Evolutionary conservation across 2,797 vertebrate species (phyloP).

Genomic region (Pseudomugil tenellus): DNA sequence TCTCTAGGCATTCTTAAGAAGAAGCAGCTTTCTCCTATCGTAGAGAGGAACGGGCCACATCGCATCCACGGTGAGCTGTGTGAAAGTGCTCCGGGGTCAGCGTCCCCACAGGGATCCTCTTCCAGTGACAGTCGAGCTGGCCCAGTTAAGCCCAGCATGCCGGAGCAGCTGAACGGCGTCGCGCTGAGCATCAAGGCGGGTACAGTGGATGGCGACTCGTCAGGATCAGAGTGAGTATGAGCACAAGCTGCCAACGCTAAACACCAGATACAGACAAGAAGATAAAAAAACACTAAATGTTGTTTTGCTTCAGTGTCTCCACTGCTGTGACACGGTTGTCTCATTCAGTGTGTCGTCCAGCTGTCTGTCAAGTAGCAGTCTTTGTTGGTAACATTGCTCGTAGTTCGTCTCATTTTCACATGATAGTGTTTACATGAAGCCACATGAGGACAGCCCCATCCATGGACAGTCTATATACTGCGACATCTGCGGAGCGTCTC

Average conservation of each 20-base stretch:
- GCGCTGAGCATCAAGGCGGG: constrained; percentile 89
- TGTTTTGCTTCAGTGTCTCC: constrained; percentile 12
- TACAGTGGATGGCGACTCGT: constrained; percentile 91
- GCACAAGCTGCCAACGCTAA: not conserved
- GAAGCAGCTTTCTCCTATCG: constrained; percentile 89
- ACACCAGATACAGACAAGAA: not conserved
- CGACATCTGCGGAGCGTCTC: not conserved
- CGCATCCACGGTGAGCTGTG: constrained; percentile 84
- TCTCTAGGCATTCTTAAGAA: constrained; percentile 93
- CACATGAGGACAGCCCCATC: constrained; percentile 45
- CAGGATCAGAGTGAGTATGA: constrained; percentile 93
- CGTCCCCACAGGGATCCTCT: constrained; percentile 83
- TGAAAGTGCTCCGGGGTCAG: constrained; percentile 67
- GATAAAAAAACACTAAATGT: not conserved
- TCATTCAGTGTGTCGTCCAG: constrained; percentile 33
- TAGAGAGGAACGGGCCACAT: constrained; percentile 86
- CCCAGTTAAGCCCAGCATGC: constrained; percentile 71
- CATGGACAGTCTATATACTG: not conserved
- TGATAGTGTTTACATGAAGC: constrained; percentile 18
- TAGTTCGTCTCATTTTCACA: constrained; percentile 52
- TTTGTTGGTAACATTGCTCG: constrained; percentile 38
- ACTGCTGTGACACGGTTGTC: constrained; percentile 5
- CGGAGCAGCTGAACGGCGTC: constrained; percentile 86
- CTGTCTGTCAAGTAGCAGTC: constrained; percentile 36
- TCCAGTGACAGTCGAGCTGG: constrained; percentile 79